Evolutionary conservation across 2,797 vertebrate genomes (phyloP), one percentile per base, ranked within the genome.

Genomic region (Eupleurogrammus muticus): DNA sequence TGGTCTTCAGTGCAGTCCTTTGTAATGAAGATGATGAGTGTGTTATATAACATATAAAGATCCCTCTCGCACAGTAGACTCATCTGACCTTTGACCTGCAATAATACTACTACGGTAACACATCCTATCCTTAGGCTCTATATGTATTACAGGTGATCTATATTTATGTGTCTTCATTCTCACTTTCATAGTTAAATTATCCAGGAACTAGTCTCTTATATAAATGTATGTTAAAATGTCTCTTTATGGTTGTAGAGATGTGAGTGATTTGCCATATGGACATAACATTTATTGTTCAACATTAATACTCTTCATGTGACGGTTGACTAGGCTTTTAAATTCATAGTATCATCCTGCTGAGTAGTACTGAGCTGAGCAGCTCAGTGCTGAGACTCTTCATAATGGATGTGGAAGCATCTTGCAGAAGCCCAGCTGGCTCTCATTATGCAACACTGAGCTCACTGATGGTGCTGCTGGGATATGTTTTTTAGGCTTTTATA

Each of bases 31-130:
- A 47, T 12, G 16, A 49, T 60, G 49, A 83, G 62, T 68, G 59
- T 52, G 62, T 82, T 80, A 66, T 44, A 32, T 80, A 77, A 78
- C 67, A 71, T 7, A 50, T 34, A 49, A 77, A 77, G 35, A 53
- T 61, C 40, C 38, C 14, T 23, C 3, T 0, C 1, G 19, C 11
- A 6, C 34, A 17, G 10, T 53, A 10, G 17, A 24, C 56, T 63
- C 24, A 1, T 8, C 10, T 50, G 62, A 65, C 62, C 17, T 67
- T 5, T 35, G 69, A 54, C 32, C 35, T 63, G 21, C 5, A n/a
- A 0, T 19, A 16, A 5, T 17, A n/a, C n/a, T 4, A 19, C n/a
- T n/a, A 20, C 9, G 0, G 47, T 44, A 44, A 44, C 40, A 14
- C 49, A 3, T 24, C 23, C 11, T 14, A 35, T 12, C 32, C 40